Conservation (phyloP, 2,888 invertebrate genomes). For the Troglohyphantes excavatus region DNA sequence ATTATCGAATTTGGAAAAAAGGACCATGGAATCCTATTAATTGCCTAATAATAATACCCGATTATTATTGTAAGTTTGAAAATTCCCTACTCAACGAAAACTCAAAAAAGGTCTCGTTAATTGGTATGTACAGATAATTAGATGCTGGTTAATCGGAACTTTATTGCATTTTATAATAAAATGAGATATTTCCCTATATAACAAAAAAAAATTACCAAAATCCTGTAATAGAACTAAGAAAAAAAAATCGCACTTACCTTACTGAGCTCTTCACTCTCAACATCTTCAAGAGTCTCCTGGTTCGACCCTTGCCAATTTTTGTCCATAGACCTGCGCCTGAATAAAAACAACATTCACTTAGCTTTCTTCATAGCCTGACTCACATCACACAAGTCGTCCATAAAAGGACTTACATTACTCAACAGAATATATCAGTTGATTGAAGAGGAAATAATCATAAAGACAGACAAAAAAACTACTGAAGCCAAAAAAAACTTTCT, state of each 20-base stretch:
- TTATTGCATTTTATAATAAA: neutral
- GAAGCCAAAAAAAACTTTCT: neutral
- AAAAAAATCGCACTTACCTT: constrained; percentile 39
- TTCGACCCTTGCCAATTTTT: constrained; percentile 60
- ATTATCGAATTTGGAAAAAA: too few species aligned
- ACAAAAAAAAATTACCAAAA: neutral
- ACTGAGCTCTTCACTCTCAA: constrained; percentile 48
- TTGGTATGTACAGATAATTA: too few species aligned
- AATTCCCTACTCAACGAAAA: too few species aligned
- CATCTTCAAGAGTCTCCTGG: constrained; percentile 35
- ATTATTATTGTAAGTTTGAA: too few species aligned
- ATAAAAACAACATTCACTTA: neutral
- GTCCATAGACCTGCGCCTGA: constrained; percentile 71
- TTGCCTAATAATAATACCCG: too few species aligned
- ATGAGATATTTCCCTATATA: neutral
- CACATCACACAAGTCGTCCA: too few species aligned
- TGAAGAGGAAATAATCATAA: neutral
- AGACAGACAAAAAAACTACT: neutral
- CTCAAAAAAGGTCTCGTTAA: too few species aligned
- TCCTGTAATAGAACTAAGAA: neutral
- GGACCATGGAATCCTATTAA: too few species aligned
- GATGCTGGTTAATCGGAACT: neutral
- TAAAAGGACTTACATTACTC: neutral
- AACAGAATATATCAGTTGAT: constrained; percentile 11
- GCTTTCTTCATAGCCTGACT: neutral